Evolutionary conservation across 1,140 invertebrate genomes (phyloP).

Genomic region (Piezodorus guildinii): DNA sequence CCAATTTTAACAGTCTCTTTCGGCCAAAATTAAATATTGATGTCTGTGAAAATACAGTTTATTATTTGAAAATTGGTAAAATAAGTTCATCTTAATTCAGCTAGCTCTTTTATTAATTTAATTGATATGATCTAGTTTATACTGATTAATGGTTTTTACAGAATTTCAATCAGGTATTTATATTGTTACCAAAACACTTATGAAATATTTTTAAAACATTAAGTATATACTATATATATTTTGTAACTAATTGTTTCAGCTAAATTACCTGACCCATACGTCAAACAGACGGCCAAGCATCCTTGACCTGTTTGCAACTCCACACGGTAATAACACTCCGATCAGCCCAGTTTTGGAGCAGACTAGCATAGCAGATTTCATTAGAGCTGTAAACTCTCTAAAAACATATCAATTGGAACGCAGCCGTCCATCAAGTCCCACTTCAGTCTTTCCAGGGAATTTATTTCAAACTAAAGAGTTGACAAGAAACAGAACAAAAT

Average conservation of each 20-base stretch:
- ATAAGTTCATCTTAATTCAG: too few species aligned
- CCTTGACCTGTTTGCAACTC: neutral
- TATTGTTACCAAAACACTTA: too few species aligned
- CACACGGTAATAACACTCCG: conserved; percentile 25
- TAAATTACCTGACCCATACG: neutral
- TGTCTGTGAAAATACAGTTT: too few species aligned
- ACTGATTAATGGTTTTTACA: too few species aligned
- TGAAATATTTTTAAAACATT: too few species aligned
- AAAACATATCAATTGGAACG: conserved; percentile 29
- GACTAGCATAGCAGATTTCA: conserved; percentile 60
- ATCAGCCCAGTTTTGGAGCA: conserved; percentile 47
- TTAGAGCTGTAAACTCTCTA: conserved; percentile 52
- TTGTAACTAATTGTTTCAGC: neutral
- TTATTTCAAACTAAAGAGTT: neutral
- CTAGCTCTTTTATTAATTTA: too few species aligned
- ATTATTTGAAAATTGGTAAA: too few species aligned
- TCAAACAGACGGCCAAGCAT: neutral
- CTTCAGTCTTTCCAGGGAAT: neutral
- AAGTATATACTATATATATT: too few species aligned
- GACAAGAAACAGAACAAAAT: neutral
- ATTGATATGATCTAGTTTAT: too few species aligned
- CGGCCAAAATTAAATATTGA: too few species aligned
- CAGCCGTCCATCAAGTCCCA: neutral
- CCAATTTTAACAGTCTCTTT: too few species aligned
- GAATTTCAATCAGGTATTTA: too few species aligned